phyloP scores from a whole-genome alignment of 1,140 invertebrate species.

The Zaprionus ghesquierei region DNA sequence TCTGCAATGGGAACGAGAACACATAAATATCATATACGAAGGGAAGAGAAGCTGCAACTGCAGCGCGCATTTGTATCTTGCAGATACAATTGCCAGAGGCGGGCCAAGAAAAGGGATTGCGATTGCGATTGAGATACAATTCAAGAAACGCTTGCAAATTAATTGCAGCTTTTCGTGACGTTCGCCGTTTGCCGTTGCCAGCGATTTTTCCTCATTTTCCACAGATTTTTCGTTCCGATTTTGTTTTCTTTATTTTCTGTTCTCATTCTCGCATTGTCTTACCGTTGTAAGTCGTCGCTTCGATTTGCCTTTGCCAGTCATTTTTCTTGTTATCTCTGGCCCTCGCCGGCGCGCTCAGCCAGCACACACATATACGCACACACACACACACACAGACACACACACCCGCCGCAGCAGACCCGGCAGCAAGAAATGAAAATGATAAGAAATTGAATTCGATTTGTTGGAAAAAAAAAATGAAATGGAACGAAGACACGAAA shows the following conservation, averaged over 20 bases:
- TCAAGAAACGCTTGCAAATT: slow-evolving; percentile 55
- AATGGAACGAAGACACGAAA: background rate
- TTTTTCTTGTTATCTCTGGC: slow-evolving; percentile 55
- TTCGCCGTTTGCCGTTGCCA: slow-evolving; percentile 16
- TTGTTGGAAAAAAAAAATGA: slow-evolving; percentile 7
- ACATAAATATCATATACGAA: slow-evolving; percentile 28
- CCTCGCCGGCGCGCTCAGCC: background rate
- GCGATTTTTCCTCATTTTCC: background rate
- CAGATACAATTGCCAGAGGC: background rate
- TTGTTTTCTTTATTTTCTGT: background rate
- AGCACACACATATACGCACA: slow-evolving; percentile 3
- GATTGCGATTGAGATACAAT: slow-evolving; percentile 59
- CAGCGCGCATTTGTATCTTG: background rate
- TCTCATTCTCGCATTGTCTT: slow-evolving; percentile 15
- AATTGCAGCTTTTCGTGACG: slow-evolving; percentile 68
- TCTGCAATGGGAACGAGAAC: slow-evolving; percentile 51
- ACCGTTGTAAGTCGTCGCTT: slow-evolving; percentile 63
- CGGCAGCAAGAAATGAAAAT: slow-evolving; percentile 10
- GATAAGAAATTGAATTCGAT: slow-evolving; percentile 49
- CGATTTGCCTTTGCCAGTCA: slow-evolving; percentile 57
- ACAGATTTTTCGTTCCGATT: background rate
- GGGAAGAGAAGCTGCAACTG: background rate
- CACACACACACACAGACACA: slow-evolving; percentile 2
- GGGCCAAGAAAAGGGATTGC: slow-evolving; percentile 22
- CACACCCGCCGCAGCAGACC: too few species aligned